These are phyloP conservation scores for Sinotaia quadrata DNA, from an alignment of 2,888 invertebrate genomes.

Conservation along the genomic window DNA sequence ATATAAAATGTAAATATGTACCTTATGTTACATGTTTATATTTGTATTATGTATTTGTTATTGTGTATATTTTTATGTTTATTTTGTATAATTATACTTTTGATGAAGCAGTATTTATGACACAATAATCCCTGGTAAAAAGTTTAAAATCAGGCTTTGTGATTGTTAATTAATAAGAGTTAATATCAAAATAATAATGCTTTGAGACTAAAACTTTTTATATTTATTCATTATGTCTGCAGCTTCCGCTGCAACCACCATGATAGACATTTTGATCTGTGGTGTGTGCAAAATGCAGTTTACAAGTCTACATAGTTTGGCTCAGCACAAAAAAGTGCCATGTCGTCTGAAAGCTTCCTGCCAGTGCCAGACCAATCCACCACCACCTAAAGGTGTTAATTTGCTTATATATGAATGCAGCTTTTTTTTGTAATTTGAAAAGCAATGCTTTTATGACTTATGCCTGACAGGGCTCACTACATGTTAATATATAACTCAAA, in stretches of 20 bases:
- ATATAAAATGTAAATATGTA: no score
- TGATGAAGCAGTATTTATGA: not conserved
- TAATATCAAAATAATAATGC: no score
- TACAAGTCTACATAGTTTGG: conserved; percentile 80
- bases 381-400: conserved; percentile 19
- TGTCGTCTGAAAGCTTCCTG: conserved; percentile 76
- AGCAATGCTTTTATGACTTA: not conserved
- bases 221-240: no score
- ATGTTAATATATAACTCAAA: no score
- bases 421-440: not conserved
- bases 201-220: no score
- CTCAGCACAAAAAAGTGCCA: conserved; percentile 82
- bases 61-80: conserved; percentile 31
- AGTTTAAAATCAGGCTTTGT: no score
- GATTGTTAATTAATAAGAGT: no score
- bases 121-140: no score
- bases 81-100: not conserved
- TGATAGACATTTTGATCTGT: conserved; percentile 81
- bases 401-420: not conserved
- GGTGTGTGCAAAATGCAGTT: conserved; percentile 84
- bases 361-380: conserved; percentile 44
- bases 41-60: not conserved
- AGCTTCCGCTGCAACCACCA: conserved; percentile 31
- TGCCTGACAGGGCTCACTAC: not conserved
- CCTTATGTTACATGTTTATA: no score